A percentile compares a stretch with the other conserved stretches of the same genome.
Conservation (phyloP, 2,797 vertebrate species). For the Peromyscus melanophrys region DNA sequence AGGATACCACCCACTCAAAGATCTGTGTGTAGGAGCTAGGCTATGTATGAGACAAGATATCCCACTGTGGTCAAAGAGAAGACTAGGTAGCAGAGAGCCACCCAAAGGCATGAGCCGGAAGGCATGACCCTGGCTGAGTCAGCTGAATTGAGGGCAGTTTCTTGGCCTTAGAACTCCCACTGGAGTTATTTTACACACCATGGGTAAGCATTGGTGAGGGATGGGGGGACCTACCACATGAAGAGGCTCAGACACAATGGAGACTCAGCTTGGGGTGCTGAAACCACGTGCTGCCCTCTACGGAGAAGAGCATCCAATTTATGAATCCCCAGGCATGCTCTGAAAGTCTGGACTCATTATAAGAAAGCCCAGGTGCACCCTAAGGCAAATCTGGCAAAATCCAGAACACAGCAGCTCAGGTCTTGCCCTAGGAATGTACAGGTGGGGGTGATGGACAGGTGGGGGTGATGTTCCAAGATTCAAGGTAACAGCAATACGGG, state of each 20-base stretch:
- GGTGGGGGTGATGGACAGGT: background rate
- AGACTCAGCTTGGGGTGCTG: background rate
- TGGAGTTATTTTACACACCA: background rate
- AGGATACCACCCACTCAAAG: background rate
- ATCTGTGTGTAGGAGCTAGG: background rate
- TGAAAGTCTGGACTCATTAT: background rate
- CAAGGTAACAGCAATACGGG: background rate
- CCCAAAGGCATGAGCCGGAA: background rate
- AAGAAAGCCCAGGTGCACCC: background rate
- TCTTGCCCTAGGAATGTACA: background rate
- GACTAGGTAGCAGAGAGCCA: background rate
- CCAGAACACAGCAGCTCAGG: background rate
- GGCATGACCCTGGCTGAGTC: background rate
- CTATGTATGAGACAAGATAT: background rate
- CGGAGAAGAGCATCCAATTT: background rate
- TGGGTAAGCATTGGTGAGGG: background rate
- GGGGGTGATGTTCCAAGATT: too few species aligned
- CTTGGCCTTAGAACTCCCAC: background rate
- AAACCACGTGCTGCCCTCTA: background rate
- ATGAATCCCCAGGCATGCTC: background rate
- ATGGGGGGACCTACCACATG: rapidly evolving
- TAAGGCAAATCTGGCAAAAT: background rate
- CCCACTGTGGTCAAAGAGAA: too few species aligned
- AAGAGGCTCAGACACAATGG: background rate
- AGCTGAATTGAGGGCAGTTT: background rate